Base-by-base conservation (phyloP, 2,888 invertebrate genomes). In the Gastracanthus pulcherrimus region DNA sequence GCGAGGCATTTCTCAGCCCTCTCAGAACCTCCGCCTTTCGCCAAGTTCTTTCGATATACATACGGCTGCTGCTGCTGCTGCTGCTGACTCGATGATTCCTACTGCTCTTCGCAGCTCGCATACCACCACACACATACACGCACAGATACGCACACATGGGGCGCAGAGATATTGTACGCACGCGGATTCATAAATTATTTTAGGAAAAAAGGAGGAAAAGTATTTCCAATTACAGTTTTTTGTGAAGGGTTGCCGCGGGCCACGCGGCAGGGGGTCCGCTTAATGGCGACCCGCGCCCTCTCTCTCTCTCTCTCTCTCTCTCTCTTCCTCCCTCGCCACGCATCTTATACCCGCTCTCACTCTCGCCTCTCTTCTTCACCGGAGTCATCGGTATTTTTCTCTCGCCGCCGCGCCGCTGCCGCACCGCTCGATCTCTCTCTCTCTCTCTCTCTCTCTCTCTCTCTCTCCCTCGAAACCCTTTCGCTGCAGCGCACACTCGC, bases 181-280 rank as follows among this genome's bases (percentile, higher is more conserved):
- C 81, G 48, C 58, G 79, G 81, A 90, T 91, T 90, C 91, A 91
- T 91, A 91, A 91, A 91, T 91, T 91, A 91, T 91, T 91, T 89
- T 89, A 88, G 89, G 89, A 90, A 91, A 91, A 91, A 91, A 91
- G 90, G 90, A 90, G 90, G 91, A 90, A 91, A 91, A 91, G 90
- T 91, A 91, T 91, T 91, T 91, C 91, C 91, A 91, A 91, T 91
- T 91, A 91, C 91, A 91, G 91, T 91, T 91, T 91, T 91, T 91
- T 91, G 91, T 90, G 90, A 90, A 90, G 90, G 90, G 89, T 91
- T 91, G 91, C 91, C 91, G 91, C 90, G 90, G 91, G 91, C 91
- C 89, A 91, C 91, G 51, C 91, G 87, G 89, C 91, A 91, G 91
- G 91, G 91, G 91, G 91, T 90, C 91, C 87, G 89, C 90, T 91